phyloP scores from a whole-genome alignment of 2,113 vertebrate species.

The Ctenodactylus gundi region DNA sequence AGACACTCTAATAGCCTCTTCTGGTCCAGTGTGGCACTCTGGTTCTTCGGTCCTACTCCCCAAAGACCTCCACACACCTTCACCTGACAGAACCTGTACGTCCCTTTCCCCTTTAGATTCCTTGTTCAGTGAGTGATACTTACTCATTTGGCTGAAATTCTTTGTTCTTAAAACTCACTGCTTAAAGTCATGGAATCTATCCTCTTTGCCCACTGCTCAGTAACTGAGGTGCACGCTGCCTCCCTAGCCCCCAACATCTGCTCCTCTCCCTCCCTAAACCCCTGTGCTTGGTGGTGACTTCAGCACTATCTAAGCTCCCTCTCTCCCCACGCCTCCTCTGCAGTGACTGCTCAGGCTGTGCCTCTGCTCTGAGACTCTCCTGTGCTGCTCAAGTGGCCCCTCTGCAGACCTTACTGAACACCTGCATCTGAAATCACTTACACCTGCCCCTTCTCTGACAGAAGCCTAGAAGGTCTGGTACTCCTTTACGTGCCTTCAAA shows the following conservation, averaged over 20 bases:
- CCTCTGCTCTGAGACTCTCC: background rate
- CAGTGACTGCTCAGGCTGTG: background rate
- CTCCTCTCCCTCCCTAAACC: background rate
- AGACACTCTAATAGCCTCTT: background rate
- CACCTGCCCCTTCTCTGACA: background rate
- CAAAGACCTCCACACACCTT: background rate
- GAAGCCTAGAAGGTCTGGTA: fast-evolving
- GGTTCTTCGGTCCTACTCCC: background rate
- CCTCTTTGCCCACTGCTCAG: background rate
- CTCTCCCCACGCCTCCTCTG: background rate
- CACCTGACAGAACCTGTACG: background rate
- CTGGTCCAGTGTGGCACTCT: background rate
- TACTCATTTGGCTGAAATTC: background rate
- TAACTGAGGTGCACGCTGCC: background rate
- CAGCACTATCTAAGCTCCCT: background rate
- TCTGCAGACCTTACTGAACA: fast-evolving
- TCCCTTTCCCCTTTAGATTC: background rate
- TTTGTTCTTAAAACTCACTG: background rate
- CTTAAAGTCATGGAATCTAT: background rate
- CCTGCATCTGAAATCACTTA: background rate
- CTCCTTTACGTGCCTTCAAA: background rate
- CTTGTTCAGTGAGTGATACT: background rate
- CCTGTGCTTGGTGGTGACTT: fast-evolving
- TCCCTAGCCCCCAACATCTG: background rate
- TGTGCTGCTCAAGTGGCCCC: background rate